phyloP scores from a whole-genome alignment of 1,140 invertebrate species.

The Metopolophium dirhodum region DNA sequence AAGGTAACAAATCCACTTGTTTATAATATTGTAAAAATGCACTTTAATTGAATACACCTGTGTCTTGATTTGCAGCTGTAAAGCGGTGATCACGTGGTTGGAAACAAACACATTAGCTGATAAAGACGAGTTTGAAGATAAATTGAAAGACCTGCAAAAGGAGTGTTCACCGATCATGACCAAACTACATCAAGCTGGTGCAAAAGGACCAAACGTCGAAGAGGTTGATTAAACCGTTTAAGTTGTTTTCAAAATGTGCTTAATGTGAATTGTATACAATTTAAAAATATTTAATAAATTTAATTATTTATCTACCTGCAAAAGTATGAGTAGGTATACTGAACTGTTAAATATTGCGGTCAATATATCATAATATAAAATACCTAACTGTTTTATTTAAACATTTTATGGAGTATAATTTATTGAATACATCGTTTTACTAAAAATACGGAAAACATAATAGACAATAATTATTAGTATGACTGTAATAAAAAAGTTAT shows the following conservation, averaged over 20 bases:
- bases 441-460: neutral
- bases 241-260: neutral
- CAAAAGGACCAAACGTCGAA: conserved; percentile 73
- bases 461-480: neutral
- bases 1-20: conserved; percentile 10
- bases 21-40: neutral
- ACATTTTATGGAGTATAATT: neutral
- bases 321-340: neutral
- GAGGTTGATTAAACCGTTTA: conserved; percentile 68
- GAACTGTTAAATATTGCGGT: neutral
- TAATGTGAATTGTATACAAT: neutral
- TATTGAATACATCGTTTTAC: neutral
- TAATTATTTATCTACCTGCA: neutral
- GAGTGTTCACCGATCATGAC: conserved; percentile 77
- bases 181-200: conserved; percentile 72
- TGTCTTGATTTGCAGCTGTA: conserved; percentile 60
- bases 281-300: neutral
- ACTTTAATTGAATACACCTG: neutral
- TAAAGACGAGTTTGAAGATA: conserved; percentile 78
- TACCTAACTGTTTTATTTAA: neutral
- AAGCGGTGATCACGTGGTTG: conserved; percentile 61
- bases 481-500: neutral
- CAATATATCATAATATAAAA: neutral
- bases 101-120: conserved; percentile 68
- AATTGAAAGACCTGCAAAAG: conserved; percentile 75